These are phyloP conservation scores for Strix occidentalis DNA, from an alignment of 2,797 vertebrate genomes.

Conservation along the genomic window DNA sequence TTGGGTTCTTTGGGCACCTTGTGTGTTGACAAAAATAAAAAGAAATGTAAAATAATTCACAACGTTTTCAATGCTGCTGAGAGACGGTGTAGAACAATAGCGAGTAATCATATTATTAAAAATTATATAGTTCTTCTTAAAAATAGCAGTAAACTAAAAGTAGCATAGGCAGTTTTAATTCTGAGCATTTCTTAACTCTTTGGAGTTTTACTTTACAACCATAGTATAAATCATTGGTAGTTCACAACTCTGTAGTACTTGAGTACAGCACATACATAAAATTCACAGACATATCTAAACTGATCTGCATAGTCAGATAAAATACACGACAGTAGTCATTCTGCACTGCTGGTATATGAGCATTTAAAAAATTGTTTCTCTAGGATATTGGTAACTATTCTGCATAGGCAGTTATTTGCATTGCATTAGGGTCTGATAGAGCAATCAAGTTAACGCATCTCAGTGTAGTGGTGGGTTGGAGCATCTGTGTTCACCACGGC, in stretches of 20 bases:
- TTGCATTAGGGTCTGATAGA: background rate
- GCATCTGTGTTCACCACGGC: background rate
- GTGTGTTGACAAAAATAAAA: background rate
- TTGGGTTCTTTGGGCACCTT: background rate
- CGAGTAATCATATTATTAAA: background rate
- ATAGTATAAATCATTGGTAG: background rate
- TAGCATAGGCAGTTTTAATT: background rate
- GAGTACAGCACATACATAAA: background rate
- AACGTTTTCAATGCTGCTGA: background rate
- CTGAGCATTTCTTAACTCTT: background rate
- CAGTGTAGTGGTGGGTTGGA: fast-evolving
- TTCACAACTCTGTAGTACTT: background rate
- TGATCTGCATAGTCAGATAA: background rate
- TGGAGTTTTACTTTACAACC: background rate
- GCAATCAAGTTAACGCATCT: background rate
- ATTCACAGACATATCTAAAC: background rate
- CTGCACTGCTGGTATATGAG: background rate
- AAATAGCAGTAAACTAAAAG: background rate
- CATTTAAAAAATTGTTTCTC: background rate
- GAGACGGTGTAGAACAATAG: background rate
- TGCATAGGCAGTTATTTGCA: background rate
- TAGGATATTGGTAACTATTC: background rate
- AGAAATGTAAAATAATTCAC: background rate
- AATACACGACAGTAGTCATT: background rate
- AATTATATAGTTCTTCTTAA: background rate